Conservation (phyloP, 2,797 vertebrate species). For the Sebastiscus tertius region DNA sequence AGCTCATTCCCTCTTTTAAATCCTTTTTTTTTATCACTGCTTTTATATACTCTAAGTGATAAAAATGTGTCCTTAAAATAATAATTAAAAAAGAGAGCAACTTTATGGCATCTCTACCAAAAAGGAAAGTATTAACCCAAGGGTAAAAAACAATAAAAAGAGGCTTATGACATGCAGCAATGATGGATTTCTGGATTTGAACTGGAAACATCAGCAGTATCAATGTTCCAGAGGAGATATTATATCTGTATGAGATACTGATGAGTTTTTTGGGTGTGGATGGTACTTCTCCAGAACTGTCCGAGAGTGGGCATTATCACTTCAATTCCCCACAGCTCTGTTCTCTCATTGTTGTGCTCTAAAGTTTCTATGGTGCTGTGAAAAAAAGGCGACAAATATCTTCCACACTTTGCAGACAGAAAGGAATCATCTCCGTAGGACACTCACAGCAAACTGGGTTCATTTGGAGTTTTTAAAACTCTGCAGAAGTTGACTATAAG, state of each 20-base stretch:
- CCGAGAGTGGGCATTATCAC: slow-evolving; percentile 30
- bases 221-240: slow-evolving; percentile 3
- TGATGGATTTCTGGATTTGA: neutral
- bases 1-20: neutral
- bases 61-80: slow-evolving; percentile 8
- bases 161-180: neutral
- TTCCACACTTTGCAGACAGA: slow-evolving; percentile 21
- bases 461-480: slow-evolving; percentile 14
- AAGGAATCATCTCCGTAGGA: slow-evolving; percentile 14
- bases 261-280: slow-evolving; percentile 15
- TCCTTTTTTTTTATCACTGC: neutral
- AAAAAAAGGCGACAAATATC: slow-evolving; percentile 46
- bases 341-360: slow-evolving; percentile 32
- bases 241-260: neutral
- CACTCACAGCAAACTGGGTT: neutral
- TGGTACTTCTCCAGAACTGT: neutral
- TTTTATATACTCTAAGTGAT: neutral
- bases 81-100: neutral
- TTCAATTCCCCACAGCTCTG: slow-evolving; percentile 29
- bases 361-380: slow-evolving; percentile 34
- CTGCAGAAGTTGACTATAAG: neutral
- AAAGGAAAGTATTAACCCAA: neutral
- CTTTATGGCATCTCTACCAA: neutral
- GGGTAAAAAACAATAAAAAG: neutral
- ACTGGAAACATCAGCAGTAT: neutral